Percentiles rank a stretch among this genome's conserved stretches.
Evolutionary conservation across 2,888 invertebrate genomes (phyloP).

Genomic region (Maniola hyperantus): DNA sequence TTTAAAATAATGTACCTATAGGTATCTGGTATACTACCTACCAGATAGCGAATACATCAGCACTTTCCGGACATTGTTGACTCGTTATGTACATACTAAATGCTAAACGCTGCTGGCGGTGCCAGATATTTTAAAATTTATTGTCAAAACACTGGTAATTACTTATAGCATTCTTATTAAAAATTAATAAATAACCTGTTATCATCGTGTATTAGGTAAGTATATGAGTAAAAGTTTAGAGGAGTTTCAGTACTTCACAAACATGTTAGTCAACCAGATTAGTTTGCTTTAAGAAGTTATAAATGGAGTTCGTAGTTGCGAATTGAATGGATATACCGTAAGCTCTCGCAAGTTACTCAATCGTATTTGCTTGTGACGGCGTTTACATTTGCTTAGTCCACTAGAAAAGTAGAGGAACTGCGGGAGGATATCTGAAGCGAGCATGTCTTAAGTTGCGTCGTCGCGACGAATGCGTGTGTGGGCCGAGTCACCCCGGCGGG

Average conservation of each 20-base stretch:
- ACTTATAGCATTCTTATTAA: too few species aligned
- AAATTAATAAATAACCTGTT: not conserved
- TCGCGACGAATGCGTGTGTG: constrained; percentile 54
- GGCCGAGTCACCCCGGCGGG: constrained; percentile 56
- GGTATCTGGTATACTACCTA: too few species aligned
- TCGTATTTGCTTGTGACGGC: constrained; percentile 21
- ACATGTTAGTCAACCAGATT: not conserved
- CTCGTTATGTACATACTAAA: not conserved
- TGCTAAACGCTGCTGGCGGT: not conserved
- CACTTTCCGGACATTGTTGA: not conserved
- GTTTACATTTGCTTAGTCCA: constrained; percentile 34
- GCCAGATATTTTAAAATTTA: not conserved
- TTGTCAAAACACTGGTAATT: not conserved
- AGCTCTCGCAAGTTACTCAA: constrained; percentile 14
- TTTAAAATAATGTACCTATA: too few species aligned
- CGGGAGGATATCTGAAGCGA: constrained; percentile 51
- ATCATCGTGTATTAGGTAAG: not conserved
- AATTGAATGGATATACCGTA: not conserved
- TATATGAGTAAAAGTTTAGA: not conserved
- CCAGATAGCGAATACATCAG: not conserved
- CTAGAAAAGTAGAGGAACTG: constrained; percentile 39
- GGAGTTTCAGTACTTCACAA: not conserved
- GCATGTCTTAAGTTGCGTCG: constrained; percentile 51
- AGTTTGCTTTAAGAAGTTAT: not conserved
- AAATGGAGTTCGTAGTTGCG: not conserved